Conservation (phyloP, 2,888 invertebrate species). For the Lithophane ornitopus region DNA sequence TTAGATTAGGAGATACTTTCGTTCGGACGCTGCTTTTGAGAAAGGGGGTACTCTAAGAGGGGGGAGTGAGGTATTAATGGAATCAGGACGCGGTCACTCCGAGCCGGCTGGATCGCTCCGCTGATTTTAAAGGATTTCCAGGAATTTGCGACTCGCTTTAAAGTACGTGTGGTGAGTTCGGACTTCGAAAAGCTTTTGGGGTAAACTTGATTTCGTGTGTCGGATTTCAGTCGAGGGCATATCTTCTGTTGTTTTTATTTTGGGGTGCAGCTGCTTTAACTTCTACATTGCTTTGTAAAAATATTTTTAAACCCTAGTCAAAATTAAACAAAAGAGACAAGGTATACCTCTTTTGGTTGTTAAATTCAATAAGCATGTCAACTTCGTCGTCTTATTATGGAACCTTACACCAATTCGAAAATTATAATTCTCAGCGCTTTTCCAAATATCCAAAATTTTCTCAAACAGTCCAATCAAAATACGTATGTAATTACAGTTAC, state of each 20-base stretch:
- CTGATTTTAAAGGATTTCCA: slow-evolving; percentile 83
- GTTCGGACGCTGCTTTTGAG: slow-evolving; percentile 70
- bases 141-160: slow-evolving; percentile 77
- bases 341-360: neutral
- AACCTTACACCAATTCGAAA: no score
- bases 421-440: neutral
- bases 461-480: slow-evolving; percentile 16
- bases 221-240: slow-evolving; percentile 56
- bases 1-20: slow-evolving; percentile 86
- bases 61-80: slow-evolving; percentile 76
- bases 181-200: slow-evolving; percentile 77
- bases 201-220: slow-evolving; percentile 71
- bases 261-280: neutral
- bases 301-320: neutral
- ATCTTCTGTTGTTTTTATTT: slow-evolving; percentile 46
- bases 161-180: slow-evolving; percentile 76
- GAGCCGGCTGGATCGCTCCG: slow-evolving; percentile 75
- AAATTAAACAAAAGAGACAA: neutral
- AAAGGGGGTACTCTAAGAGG: slow-evolving; percentile 66
- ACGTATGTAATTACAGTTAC: slow-evolving; percentile 21
- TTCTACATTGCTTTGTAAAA: neutral
- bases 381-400: no score
- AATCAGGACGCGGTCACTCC: slow-evolving; percentile 82
- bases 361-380: neutral
- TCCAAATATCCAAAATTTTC: neutral